phyloP scores from a whole-genome alignment of 2,797 vertebrate genomes.

The Gallirallus australis region DNA sequence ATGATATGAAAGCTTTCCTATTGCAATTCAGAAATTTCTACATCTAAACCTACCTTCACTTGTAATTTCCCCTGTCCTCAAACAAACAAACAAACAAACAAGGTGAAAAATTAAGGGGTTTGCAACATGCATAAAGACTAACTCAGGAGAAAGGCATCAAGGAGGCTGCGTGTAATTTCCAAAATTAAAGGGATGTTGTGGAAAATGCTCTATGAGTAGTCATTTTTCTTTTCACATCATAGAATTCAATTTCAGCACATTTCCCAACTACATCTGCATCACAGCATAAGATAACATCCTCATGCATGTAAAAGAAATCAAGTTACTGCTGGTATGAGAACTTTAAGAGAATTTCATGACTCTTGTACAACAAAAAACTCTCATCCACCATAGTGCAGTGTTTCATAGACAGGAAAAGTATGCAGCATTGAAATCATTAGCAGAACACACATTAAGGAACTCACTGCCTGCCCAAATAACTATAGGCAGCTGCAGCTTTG shows the following conservation, averaged over 20 bases:
- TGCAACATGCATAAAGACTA: not conserved
- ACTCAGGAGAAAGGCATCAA: not conserved
- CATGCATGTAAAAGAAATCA: not conserved
- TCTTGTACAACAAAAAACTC: not conserved
- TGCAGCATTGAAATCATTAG: not conserved
- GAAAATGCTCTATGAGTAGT: not conserved
- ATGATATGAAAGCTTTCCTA: not conserved
- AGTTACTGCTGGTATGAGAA: rapidly evolving
- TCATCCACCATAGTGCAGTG: not conserved
- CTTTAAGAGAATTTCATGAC: not conserved
- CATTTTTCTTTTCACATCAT: not conserved
- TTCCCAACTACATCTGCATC: not conserved
- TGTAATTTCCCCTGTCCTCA: not conserved
- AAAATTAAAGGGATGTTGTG: not conserved
- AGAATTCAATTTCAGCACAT: not conserved
- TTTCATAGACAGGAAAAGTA: not conserved
- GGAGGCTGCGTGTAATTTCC: not conserved
- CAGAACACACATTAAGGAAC: not conserved
- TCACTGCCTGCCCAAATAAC: not conserved
- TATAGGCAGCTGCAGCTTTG: not conserved
- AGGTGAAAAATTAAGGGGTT: not conserved
- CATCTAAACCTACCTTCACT: not conserved
- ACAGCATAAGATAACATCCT: not conserved
- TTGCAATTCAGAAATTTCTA: not conserved
- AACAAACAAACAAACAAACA: not conserved